Conservation (phyloP, 2,797 vertebrate genomes). For the Myotis myotis region DNA sequence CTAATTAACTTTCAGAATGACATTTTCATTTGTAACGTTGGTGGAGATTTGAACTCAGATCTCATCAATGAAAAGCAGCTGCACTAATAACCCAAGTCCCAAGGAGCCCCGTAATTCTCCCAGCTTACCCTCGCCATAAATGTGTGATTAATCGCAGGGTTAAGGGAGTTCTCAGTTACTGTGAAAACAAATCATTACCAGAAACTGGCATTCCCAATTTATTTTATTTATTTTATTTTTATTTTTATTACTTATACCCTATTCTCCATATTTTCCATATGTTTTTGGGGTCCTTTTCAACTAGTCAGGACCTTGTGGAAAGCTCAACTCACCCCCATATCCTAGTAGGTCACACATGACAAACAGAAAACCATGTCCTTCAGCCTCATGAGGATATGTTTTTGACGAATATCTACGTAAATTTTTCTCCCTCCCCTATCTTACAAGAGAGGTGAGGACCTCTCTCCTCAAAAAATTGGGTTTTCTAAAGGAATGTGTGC, state of each 20-base stretch:
- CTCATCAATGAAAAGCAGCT: constrained; percentile 76
- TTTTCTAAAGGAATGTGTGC: background rate
- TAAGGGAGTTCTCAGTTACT: constrained; percentile 84
- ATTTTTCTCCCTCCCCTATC: background rate
- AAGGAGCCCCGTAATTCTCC: constrained; percentile 74
- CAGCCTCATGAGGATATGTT: background rate
- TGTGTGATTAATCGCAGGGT: constrained; percentile 81
- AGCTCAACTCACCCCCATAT: constrained; percentile 68
- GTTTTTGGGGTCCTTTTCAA: constrained; percentile 74
- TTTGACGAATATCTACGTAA: background rate
- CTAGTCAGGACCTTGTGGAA: constrained; percentile 60
- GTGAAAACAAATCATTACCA: constrained; percentile 87
- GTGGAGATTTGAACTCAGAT: constrained; percentile 78
- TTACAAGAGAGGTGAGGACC: background rate
- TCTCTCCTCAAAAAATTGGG: background rate
- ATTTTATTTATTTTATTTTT: constrained; percentile 89
- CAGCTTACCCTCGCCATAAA: constrained; percentile 78
- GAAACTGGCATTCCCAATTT: constrained; percentile 83
- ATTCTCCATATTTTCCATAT: constrained; percentile 84
- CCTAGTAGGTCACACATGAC: background rate
- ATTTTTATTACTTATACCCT: constrained; percentile 85
- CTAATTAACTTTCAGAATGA: constrained; percentile 77
- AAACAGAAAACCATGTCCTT: constrained; percentile 52
- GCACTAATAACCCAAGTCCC: constrained; percentile 67
- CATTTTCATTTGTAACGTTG: constrained; percentile 70